Evolutionary conservation across 2,797 vertebrate species (phyloP).

Genomic region (Chelon labrosus): DNA sequence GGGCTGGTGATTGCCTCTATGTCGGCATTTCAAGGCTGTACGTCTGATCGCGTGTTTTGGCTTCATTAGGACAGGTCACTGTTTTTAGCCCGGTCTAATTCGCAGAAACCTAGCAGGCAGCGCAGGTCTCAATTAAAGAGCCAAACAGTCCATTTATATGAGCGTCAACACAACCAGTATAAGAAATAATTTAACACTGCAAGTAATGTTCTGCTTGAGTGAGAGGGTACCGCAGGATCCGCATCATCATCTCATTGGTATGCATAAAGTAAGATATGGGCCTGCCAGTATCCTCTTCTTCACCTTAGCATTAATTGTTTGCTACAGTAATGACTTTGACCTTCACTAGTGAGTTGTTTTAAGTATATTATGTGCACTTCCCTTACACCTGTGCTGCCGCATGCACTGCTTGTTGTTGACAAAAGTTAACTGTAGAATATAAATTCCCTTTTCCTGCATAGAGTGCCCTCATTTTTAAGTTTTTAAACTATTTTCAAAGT

Average conservation of each 20-base stretch:
- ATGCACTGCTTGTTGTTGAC: constrained; percentile 17
- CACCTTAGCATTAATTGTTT: constrained; percentile 77
- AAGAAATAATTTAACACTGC: constrained; percentile 74
- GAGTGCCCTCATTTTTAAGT: constrained; percentile 13
- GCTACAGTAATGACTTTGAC: constrained; percentile 79
- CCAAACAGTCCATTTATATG: constrained; percentile 71
- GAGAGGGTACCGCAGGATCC: constrained; percentile 58
- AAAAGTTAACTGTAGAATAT: constrained; percentile 14
- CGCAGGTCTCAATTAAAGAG: constrained; percentile 68
- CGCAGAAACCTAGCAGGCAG: constrained; percentile 56
- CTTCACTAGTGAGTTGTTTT: constrained; percentile 66
- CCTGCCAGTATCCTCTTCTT: constrained; percentile 71
- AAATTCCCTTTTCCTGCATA: constrained; percentile 25
- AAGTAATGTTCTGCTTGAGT: constrained; percentile 76
- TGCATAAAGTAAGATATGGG: constrained; percentile 73
- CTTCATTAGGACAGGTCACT: constrained; percentile 67
- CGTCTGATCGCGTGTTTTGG: constrained; percentile 50
- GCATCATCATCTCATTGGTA: constrained; percentile 72
- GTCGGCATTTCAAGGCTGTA: constrained; percentile 30
- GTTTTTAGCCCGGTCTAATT: constrained; percentile 65
- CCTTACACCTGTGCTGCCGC: constrained; percentile 48
- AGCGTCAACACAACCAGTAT: constrained; percentile 65
- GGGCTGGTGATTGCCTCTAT: constrained; percentile 17
- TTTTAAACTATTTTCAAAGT: constrained; percentile 19
- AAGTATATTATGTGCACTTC: constrained; percentile 56